These are phyloP conservation scores for Leptonema lineaticorne DNA, from an alignment of 1,140 invertebrate genomes.

Conservation along the genomic window DNA sequence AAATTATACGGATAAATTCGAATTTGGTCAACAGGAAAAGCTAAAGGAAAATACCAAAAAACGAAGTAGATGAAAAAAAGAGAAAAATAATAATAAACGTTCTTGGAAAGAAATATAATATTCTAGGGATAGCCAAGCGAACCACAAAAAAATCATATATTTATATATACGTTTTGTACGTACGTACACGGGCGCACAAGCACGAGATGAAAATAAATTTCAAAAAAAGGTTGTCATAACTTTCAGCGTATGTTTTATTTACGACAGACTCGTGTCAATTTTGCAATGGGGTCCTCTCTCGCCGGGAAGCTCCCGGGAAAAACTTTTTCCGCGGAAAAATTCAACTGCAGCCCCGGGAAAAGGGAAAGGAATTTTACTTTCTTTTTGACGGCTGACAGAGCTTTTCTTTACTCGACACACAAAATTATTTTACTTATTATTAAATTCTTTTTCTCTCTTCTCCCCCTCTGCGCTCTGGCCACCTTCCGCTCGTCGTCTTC, in stretches of 20 bases:
- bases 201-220: conserved; percentile 20
- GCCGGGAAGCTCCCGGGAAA: background rate
- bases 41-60: no score
- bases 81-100: background rate
- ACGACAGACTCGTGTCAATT: conserved; percentile 23
- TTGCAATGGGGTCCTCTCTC: background rate
- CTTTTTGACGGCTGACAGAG: conserved; percentile 15
- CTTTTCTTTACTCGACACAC: conserved; percentile 3
- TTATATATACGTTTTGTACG: background rate
- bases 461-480: background rate
- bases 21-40: background rate
- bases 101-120: background rate
- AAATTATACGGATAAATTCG: background rate
- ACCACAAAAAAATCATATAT: background rate
- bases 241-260: conserved; percentile 25
- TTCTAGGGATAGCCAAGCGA: background rate
- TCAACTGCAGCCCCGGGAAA: background rate
- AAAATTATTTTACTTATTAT: conserved; percentile 17
- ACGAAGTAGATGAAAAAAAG: no score
- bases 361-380: conserved; percentile 3
- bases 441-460: conserved; percentile 2
- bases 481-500: no score
- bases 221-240: conserved; percentile 24
- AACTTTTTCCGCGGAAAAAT: conserved; percentile 8
- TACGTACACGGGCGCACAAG: background rate